Evolutionary conservation across 2,888 invertebrate species (phyloP), one percentile per base, ranked within the genome.

Genomic region (Habrosyne pyritoides): DNA sequence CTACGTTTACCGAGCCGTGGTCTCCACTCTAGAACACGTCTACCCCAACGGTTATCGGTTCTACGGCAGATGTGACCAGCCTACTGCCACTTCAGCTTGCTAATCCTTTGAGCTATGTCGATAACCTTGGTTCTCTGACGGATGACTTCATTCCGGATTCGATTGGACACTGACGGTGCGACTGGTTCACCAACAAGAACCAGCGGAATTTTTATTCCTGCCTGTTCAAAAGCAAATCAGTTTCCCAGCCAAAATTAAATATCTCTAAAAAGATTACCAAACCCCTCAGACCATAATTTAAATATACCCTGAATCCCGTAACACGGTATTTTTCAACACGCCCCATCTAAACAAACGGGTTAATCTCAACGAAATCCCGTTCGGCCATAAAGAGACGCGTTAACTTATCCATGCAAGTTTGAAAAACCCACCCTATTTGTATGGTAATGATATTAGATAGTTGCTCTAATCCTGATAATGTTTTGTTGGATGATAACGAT

Each of bases 381-480:
- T 53, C 48, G 33, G 53, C 57, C 58, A 53, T 56, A 62, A 65
- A 66, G 47, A 52, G 62, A 55, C 53, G 55, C 65, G 69, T 73
- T 69, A 75, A 75, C 62, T 66, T 60, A 56, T 47, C 59, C 55
- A 53, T 36, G 53, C 46, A 53, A 56, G 64, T 72, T 69, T 59
- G 71, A 79, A 80, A 79, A 79, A 77, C 73, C 64, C 60, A 50
- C 18, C 65, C 75, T 71, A 80, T 83, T 81, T 80, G 77, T 80
- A 81, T 82, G 81, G 66, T 77, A 81, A 81, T 80, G 69, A 70
- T 67, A 75, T 74, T 72, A 73, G 69, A 73, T 78, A 75, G 75
- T 79, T 71, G 55, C 56, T 68, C 68, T 77, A 77, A 78, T 64
- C 66, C 62, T 42, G 30, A 49, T 54, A 53, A 21, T 26, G 28